Conservation (phyloP, 2,888 invertebrate species). For the Congeria kusceri region DNA sequence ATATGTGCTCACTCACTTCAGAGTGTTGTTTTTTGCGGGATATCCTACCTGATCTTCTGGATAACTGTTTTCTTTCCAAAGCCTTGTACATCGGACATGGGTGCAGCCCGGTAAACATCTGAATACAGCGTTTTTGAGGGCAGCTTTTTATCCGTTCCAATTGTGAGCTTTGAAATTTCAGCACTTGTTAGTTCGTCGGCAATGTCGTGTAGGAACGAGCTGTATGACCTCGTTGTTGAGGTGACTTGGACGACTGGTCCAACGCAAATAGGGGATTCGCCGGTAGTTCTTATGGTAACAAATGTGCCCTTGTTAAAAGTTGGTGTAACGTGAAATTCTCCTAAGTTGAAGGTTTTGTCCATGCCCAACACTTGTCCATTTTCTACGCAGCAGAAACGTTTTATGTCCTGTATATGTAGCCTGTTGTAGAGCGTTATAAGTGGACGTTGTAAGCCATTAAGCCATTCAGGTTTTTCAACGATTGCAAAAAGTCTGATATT, state of each 20-base stretch:
- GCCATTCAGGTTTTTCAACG: slow-evolving; percentile 19
- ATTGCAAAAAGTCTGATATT: slow-evolving; percentile 27
- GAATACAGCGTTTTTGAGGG: slow-evolving; percentile 45
- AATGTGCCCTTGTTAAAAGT: slow-evolving; percentile 43
- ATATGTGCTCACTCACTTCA: too few species aligned
- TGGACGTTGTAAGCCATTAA: slow-evolving; percentile 21
- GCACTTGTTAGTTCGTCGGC: slow-evolving; percentile 9
- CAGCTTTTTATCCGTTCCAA: slow-evolving; percentile 49
- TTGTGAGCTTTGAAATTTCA: slow-evolving; percentile 10
- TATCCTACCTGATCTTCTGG: slow-evolving; percentile 26
- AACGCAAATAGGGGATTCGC: slow-evolving; percentile 37
- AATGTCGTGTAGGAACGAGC: slow-evolving; percentile 24
- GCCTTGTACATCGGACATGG: slow-evolving; percentile 52
- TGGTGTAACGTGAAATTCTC: slow-evolving; percentile 38
- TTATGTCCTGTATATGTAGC: slow-evolving; percentile 29
- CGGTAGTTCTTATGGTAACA: slow-evolving; percentile 1
- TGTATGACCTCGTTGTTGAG: slow-evolving; percentile 21
- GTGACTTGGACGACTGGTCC: slow-evolving; percentile 34
- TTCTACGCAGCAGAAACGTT: slow-evolving; percentile 35
- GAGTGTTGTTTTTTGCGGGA: neutral
- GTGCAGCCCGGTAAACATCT: slow-evolving; percentile 22
- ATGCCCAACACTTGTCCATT: slow-evolving; percentile 29
- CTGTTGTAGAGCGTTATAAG: slow-evolving; percentile 28
- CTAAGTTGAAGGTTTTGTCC: slow-evolving; percentile 45
- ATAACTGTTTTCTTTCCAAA: slow-evolving; percentile 44